phyloP scores from a whole-genome alignment of 1,140 invertebrate species.

The Drosophila cardini region DNA sequence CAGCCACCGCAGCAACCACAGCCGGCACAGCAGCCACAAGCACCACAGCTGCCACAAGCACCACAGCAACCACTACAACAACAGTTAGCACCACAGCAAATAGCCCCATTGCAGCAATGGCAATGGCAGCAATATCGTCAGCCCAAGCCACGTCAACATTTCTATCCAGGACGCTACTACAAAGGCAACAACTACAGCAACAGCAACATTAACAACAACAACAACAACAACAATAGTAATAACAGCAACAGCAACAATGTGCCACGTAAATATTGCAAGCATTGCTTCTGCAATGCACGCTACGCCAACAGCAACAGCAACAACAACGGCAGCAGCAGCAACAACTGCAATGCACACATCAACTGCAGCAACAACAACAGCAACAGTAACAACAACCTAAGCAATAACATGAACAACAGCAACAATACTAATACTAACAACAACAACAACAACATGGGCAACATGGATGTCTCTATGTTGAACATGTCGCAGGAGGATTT shows the following conservation, averaged over 20 bases:
- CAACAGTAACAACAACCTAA: conserved; percentile 1
- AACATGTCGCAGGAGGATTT: conserved; percentile 40
- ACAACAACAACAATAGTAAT: not conserved
- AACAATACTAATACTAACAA: not conserved
- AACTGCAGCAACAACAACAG: not conserved
- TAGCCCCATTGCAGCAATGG: conserved; percentile 3
- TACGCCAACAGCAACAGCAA: not conserved
- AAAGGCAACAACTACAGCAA: conserved; percentile 12
- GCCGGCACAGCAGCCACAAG: not conserved
- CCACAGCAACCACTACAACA: not conserved
- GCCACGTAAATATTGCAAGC: conserved; percentile 19
- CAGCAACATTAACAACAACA: not conserved
- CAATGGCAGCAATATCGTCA: conserved; percentile 17
- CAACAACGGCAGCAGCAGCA: conserved; percentile 1
- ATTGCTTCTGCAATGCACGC: conserved; percentile 13
- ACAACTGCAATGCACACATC: not conserved
- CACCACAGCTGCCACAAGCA: not conserved
- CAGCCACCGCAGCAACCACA: not conserved
- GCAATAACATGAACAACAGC: not conserved
- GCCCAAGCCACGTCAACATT: conserved; percentile 8
- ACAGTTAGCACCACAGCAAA: conserved; percentile 10
- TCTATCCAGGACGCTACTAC: conserved; percentile 4
- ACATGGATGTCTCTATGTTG: conserved; percentile 23
- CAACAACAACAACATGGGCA: not conserved
- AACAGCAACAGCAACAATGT: not conserved